Evolutionary conservation across 2,888 invertebrate genomes (phyloP), one percentile per base, ranked within the genome.

Genomic region (Tipula unca): DNA sequence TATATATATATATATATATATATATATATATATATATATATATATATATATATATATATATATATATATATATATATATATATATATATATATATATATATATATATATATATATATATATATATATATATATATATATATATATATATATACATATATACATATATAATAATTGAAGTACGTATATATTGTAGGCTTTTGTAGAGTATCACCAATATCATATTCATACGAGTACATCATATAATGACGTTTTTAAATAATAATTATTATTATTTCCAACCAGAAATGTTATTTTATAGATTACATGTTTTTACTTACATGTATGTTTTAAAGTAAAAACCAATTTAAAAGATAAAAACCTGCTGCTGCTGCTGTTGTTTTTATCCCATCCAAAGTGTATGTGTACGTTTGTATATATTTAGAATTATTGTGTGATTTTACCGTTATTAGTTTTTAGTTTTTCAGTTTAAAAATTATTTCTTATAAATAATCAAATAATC

Each of bases 241-340:
- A 32, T 6, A 32, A 48, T 14, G n/a, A 69, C 69, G 25, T 69
- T 25, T 69, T 69, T 69, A 69, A 25, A 69, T 69, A 25, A 48
- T n/a, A n/a, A n/a, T 17, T 17, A 48, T 25, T 25, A 25, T 10
- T 69, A 6, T 54, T 25, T 69, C 10, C 69, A 69, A 25, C 69
- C 48, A 25, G 20, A 20, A 69, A 10, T 69, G 8, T 25, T 25
- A 69, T 69, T 10, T 69, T 69, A n/a, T n/a, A 69, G 25, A 20
- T 69, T 69, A 69, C 69, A 69, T 69, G 69, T 69, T n/a, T n/a
- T n/a, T n/a, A n/a, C n/a, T 69, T 69, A 69, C 69, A 69, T 69
- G 69, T 69, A n/a, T n/a, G n/a, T n/a, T 69, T 25, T 25, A 25
- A 25, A 14, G 17, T 6, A 5, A 32, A 17, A 5, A 54, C 17